Evolutionary conservation across 2,888 invertebrate species (phyloP), one percentile per base, ranked within the genome.

Genomic region (Chirona hameri): DNA sequence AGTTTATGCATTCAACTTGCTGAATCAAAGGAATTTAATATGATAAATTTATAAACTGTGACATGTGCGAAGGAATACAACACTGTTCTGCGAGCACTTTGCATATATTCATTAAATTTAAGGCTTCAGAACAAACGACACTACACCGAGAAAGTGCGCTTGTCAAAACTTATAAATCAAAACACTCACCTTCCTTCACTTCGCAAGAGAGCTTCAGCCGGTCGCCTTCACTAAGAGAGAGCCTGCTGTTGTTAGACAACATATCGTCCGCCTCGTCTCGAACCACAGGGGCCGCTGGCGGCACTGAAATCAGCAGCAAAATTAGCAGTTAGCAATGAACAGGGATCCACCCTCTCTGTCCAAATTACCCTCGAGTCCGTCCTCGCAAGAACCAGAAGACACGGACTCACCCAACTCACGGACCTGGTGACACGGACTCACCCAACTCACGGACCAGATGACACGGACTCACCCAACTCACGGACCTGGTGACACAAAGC

Each of bases 31-130:
- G 12, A 9, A 60, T 60, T n/a, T 31, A 80, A 10, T n/a, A 27
- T n/a, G 31, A 80, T 80, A 80, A 27, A 80, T 80, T 27, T 80
- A 80, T 31, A 80, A 27, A 39, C 29, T 27, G n/a, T 27, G n/a
- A 39, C 29, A 31, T 27, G 29, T 80, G 14, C 29, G 9, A 27
- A 82, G 79, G 39, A 39, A 82, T 57, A 57, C 31, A 81, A 31
- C 21, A 39, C 29, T 29, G n/a, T 81, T 60, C 60, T 60, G 24
- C 12, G 18, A 4, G 60, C 60, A 60, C 21, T 60, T 60, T 60
- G 21, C 60, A n/a, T 21, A 60, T 21, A 21, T 60, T 60, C 21
- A n/a, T 60, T 21, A 21, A 60, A 60, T 21, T 60, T 18, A 57
- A 60, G 24, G 21, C 24, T 9, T 1, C n/a, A 24, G 60, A 81